Percentiles rank a stretch among this genome's conserved stretches.
These are phyloP conservation scores for Apamea crenata DNA, from an alignment of 2,888 invertebrate genomes.

Conservation along the genomic window DNA sequence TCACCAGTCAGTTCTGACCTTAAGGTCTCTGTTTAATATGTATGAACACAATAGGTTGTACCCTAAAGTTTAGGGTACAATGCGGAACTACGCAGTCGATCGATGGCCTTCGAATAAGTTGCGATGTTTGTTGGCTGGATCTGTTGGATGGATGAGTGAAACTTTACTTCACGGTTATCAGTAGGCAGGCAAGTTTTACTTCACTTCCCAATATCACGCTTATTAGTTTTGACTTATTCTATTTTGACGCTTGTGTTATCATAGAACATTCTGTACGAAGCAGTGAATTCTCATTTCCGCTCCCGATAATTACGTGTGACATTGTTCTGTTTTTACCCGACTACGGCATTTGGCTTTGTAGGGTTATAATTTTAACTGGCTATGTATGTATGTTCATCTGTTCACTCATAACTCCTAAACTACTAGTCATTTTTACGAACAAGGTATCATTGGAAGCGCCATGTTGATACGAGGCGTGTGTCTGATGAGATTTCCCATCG, in stretches of 20 bases:
- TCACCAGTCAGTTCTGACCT: not conserved
- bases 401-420: too few relatives aligned
- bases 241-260: not conserved
- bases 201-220: not conserved
- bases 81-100: slow-evolving; percentile 6
- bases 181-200: not conserved
- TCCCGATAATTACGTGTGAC: too few relatives aligned
- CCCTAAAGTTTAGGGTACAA: slow-evolving; percentile 25
- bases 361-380: too few relatives aligned
- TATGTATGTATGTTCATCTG: too few relatives aligned
- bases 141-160: too few relatives aligned
- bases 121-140: slow-evolving; percentile 11
- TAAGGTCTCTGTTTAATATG: slow-evolving; percentile 3
- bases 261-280: not conserved
- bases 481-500: too few relatives aligned
- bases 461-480: too few relatives aligned
- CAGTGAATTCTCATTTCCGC: too few relatives aligned
- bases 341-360: too few relatives aligned
- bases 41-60: not conserved
- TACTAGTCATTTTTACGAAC: too few relatives aligned
- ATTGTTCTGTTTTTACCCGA: too few relatives aligned
- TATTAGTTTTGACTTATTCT: not conserved
- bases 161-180: not conserved
- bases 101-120: slow-evolving; percentile 20
- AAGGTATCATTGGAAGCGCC: too few relatives aligned